phyloP scores from a whole-genome alignment of 2,113 vertebrate genomes.

The Lipophrys pholis region DNA sequence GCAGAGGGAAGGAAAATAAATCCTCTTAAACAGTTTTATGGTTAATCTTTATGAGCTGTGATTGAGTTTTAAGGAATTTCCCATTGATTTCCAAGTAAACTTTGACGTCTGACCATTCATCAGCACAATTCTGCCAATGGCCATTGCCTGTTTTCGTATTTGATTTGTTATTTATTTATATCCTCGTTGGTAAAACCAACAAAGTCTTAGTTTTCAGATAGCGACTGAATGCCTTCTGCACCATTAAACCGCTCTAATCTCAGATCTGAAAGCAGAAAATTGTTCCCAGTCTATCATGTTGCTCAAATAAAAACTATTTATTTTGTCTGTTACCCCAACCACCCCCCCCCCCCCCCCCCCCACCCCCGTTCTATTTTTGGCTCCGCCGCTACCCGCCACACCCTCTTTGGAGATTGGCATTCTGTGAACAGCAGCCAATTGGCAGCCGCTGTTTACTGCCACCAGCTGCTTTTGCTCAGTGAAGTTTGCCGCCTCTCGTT shows the following conservation, averaged over 20 bases:
- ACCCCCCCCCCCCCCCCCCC: constrained; percentile 1
- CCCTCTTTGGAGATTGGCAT: constrained; percentile 65
- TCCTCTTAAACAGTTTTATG: constrained; percentile 33
- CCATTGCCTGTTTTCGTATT: constrained; percentile 9
- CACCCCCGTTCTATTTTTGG: constrained; percentile 29
- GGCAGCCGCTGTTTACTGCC: constrained; percentile 68
- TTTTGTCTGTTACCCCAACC: too few relatives aligned
- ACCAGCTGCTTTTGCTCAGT: constrained; percentile 72
- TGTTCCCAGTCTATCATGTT: constrained; percentile 6
- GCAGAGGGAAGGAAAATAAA: constrained; percentile 29
- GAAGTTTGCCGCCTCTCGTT: constrained; percentile 58
- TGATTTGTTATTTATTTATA: neutral
- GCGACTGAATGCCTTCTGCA: neutral
- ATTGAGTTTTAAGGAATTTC: constrained; percentile 52
- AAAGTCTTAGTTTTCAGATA: constrained; percentile 3
- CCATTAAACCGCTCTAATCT: constrained; percentile 25
- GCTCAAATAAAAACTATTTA: constrained; percentile 4
- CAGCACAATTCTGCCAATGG: constrained; percentile 26
- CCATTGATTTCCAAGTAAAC: constrained; percentile 29
- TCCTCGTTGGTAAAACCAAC: neutral
- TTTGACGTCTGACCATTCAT: constrained; percentile 30
- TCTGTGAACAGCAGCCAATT: constrained; percentile 73
- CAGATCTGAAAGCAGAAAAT: constrained; percentile 15
- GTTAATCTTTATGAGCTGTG: constrained; percentile 43
- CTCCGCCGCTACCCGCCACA: constrained; percentile 30